phyloP scores from a whole-genome alignment of 2,797 vertebrate genomes.

The Rhyacichthys aspro region DNA sequence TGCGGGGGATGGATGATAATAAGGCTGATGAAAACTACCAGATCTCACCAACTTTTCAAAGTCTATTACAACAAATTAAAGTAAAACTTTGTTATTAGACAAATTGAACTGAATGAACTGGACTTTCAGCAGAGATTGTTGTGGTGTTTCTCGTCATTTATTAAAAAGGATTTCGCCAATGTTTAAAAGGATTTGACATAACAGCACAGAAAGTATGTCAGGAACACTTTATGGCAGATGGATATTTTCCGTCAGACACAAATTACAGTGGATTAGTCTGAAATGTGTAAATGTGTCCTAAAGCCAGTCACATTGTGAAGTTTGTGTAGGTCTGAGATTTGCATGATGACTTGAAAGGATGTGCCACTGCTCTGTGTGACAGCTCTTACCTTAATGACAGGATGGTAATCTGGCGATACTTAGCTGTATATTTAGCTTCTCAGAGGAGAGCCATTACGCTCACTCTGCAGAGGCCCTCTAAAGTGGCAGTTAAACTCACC shows the following conservation, averaged over 20 bases:
- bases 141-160: too few relatives aligned
- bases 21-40: not conserved
- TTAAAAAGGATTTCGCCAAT: too few relatives aligned
- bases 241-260: too few relatives aligned
- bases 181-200: too few relatives aligned
- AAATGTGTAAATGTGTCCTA: too few relatives aligned
- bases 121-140: too few relatives aligned
- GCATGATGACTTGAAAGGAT: slow-evolving; percentile 13
- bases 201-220: too few relatives aligned
- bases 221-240: too few relatives aligned
- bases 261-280: too few relatives aligned
- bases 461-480: slow-evolving; percentile 28
- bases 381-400: slow-evolving; percentile 36
- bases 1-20: not conserved
- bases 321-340: slow-evolving; percentile 12
- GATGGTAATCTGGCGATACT: slow-evolving; percentile 45
- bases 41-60: not conserved
- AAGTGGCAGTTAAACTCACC: slow-evolving; percentile 46
- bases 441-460: slow-evolving; percentile 43
- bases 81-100: not conserved
- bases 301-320: too few relatives aligned
- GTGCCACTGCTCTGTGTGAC: slow-evolving; percentile 19
- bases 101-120: too few relatives aligned
- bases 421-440: slow-evolving; percentile 54
- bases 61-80: slow-evolving; percentile 8